Evolutionary conservation across 2,888 invertebrate species (phyloP).

Genomic region (Zaprionus bogoriensis): DNA sequence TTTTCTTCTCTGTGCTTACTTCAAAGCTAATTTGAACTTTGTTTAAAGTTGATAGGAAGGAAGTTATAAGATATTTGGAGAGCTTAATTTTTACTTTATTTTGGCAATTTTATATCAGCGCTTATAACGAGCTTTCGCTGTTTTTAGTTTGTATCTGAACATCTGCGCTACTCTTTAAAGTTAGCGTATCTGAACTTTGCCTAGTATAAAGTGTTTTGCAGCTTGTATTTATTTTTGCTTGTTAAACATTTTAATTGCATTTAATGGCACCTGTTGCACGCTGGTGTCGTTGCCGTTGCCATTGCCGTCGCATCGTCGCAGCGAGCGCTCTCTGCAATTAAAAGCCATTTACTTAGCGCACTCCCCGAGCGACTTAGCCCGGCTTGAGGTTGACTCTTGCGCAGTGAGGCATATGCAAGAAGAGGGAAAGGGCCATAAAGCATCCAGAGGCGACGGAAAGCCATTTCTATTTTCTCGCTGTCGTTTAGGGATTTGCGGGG

Average conservation of each 20-base stretch:
- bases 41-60: too few relatives aligned
- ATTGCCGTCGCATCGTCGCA: conserved; percentile 16
- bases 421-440: conserved; percentile 35
- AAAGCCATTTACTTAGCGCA: conserved; percentile 49
- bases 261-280: conserved; percentile 53
- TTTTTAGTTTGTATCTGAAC: too few relatives aligned
- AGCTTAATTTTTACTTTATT: too few relatives aligned
- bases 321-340: conserved; percentile 28
- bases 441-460: conserved; percentile 55
- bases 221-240: conserved; percentile 5
- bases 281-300: conserved; percentile 1
- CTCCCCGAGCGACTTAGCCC: conserved; percentile 43
- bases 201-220: not conserved
- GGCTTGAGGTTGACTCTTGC: conserved; percentile 23
- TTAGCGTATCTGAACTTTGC: conserved; percentile 4
- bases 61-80: too few relatives aligned
- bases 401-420: conserved; percentile 14
- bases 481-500: conserved; percentile 52
- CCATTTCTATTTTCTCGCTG: conserved; percentile 53
- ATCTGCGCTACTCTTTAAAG: too few relatives aligned
- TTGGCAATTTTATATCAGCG: too few relatives aligned
- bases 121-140: too few relatives aligned
- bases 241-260: conserved; percentile 49
- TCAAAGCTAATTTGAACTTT: too few relatives aligned
- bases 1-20: too few relatives aligned